Conservation (phyloP, 1,140 invertebrate species). For the Lycorma delicatula region DNA sequence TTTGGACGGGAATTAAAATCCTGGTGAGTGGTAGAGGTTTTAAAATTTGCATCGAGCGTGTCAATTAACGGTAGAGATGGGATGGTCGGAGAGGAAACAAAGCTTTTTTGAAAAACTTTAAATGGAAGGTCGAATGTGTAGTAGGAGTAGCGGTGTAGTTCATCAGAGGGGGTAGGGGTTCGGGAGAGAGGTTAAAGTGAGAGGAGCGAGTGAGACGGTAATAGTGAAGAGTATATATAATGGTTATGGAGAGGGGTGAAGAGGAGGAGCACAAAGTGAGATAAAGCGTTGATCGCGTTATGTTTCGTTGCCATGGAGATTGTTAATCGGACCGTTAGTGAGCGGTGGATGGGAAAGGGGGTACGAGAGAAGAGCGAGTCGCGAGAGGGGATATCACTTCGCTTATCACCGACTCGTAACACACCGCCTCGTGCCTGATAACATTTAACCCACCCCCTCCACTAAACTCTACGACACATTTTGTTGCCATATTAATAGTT, state of each 20-base stretch:
- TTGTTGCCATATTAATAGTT: too few relatives aligned
- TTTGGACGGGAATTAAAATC: constrained; percentile 3
- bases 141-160: constrained; percentile 6
- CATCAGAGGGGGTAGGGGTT: not conserved
- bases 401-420: too few relatives aligned
- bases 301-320: constrained; percentile 16
- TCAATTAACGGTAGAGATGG: constrained; percentile 6
- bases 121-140: not conserved
- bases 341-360: not conserved
- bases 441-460: too few relatives aligned
- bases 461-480: too few relatives aligned
- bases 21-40: constrained; percentile 5
- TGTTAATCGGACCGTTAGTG: not conserved
- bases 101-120: not conserved
- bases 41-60: constrained; percentile 11
- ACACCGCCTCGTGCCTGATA: too few relatives aligned
- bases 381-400: not conserved
- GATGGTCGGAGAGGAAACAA: not conserved
- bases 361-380: not conserved
- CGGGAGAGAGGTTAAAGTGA: not conserved
- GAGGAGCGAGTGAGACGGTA: not conserved
- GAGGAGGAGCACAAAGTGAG: constrained; percentile 23
- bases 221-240: too few relatives aligned
- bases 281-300: constrained; percentile 26
- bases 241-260: constrained; percentile 1